A percentile compares a stretch with the other conserved stretches of the same genome.
Evolutionary conservation across 2,113 vertebrate genomes (phyloP).

Genomic region (Dipodomys spectabilis): DNA sequence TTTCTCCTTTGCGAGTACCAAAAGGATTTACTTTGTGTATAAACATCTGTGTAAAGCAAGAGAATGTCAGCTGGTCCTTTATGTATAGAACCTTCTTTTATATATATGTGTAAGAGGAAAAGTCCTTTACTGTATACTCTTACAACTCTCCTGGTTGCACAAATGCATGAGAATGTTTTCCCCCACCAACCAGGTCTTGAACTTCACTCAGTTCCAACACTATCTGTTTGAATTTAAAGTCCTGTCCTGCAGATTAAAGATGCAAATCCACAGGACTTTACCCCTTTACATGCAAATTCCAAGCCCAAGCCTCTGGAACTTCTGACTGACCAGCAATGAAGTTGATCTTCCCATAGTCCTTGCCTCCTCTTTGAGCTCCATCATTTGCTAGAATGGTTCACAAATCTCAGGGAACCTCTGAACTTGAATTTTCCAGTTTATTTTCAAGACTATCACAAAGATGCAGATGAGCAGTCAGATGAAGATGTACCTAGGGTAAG

Average conservation of each 20-base stretch:
- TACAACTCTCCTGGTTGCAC: neutral
- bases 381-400: neutral
- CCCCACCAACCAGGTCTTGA: neutral
- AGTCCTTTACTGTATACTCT: neutral
- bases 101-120: too few relatives aligned
- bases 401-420: neutral
- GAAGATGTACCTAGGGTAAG: neutral
- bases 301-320: neutral
- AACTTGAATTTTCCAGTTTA: neutral
- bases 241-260: neutral
- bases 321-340: neutral
- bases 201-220: neutral
- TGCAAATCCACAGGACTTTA: neutral
- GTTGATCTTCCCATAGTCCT: rapidly evolving
- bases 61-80: neutral
- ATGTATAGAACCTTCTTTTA: too few relatives aligned
- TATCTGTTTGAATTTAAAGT: neutral
- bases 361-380: neutral
- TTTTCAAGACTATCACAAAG: neutral
- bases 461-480: neutral
- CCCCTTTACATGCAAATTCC: neutral
- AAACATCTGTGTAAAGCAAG: neutral
- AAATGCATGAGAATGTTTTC: neutral
- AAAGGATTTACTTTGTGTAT: neutral
- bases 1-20: neutral